Evolutionary conservation across 2,888 invertebrate species (phyloP), one percentile per base, ranked within the genome.

Genomic region (Ypsolopha sequella): DNA sequence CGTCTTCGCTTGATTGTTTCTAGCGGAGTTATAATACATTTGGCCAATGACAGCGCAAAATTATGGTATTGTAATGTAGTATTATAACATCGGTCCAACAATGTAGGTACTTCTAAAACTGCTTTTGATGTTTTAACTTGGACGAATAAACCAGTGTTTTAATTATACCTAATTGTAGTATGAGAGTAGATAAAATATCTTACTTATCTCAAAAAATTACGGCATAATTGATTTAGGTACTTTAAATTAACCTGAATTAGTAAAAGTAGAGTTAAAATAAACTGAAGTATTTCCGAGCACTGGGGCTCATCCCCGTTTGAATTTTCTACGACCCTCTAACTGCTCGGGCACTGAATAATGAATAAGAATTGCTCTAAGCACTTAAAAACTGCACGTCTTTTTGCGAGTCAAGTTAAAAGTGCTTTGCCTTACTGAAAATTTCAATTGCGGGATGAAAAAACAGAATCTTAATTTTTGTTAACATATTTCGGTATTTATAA

Each of bases 381-480:
- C 43, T 50, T 50, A 43, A 41, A 50, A 48, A 43, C 13, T 14
- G 13, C 50, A 41, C 36, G 14, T 7, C 9, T 38, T 34, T 52
- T 52, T 43, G n/a, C 39, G 38, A 13, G 11, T 11, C 35, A 36
- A 48, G 36, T 9, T 46, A 33, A 34, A 46, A 11, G 34, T 14
- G 24, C 10, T 41, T 41, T 49, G 41, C 49, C 24, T 41, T 43
- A 7, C 9, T 33, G 39, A 36, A 39, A 45, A 45, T 33, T 47
- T 13, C 8, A 53, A 52, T 52, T 11, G 44, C 24, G 11, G 24
- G 66, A 24, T 65, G 47, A 11, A n/a, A 43, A 43, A 43, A 65
- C 61, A 61, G 67, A 70, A 70, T 71, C 68, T 71, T 67, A 72
- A 70, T 73, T 73, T 70, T 70, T 61, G 62, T 24, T 65, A 69